Evolutionary conservation across 1,140 invertebrate species (phyloP), one percentile per base, ranked within the genome.

Genomic region (Anagrus nilaparvatae): DNA sequence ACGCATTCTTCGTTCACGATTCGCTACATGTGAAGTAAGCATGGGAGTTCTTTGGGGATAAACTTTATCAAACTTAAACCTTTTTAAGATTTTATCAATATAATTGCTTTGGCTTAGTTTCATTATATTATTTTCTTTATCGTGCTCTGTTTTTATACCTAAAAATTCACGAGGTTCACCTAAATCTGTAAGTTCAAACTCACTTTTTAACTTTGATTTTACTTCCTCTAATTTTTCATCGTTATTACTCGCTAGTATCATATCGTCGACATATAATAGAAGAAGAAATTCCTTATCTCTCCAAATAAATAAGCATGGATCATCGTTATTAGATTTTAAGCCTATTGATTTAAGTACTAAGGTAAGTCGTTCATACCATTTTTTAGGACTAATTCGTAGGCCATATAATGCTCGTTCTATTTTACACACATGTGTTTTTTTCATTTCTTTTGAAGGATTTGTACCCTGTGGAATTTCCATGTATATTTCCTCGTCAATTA

Each of bases 401-500:
- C 56, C 58, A 47, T 60, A 60, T 17, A 58, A 27, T 30, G 61
- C 58, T 30, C 43, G 47, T 3, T 56, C 49, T 2, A 59, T 36
- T 39, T 40, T 40, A 38, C 44, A 48, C 7, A 52, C 53, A 25
- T 25, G 5, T 35, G 14, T 18, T 16, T n/a, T n/a, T n/a, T n/a
- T 6, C 7, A 12, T 20, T 35, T 7, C 30, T 5, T 23, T 40
- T 10, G 20, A 30, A 27, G 36, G 17, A 40, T 36, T 16, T 23
- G 37, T 33, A 24, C 44, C 53, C 10, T 51, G 36, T 10, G 61
- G 59, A 37, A 53, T 53, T 38, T 53, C 44, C 60, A 68, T 65
- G 34, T 63, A 67, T 5, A 70, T 58, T 9, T 67, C 58, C 46
- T 58, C 56, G 9, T 58, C 38, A 7, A 65, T n/a, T 42, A 10